Base-by-base conservation (phyloP, 2,113 vertebrate species). In the Gnathonemus echidnorhynchus region DNA sequence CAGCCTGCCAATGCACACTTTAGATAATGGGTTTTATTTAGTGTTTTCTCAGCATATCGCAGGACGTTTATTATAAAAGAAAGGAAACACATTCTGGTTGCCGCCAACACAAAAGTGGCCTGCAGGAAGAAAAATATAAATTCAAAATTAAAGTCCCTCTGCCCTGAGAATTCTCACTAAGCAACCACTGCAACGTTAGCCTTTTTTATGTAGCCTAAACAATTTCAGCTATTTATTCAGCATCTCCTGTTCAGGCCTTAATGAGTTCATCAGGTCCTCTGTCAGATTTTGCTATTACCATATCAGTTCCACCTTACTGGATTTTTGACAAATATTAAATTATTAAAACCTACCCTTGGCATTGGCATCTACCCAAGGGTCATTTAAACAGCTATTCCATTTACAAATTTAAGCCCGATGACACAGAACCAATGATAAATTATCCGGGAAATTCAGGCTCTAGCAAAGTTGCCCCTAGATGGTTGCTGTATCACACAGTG, bases 251-350 rank as follows among this genome's bases (percentile, higher is more conserved):
- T 7, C n/a, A 27, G n/a, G 9, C 62, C 10, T 70, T 70, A 70
- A 80, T 80, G 74, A 80, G 74, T 80, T 42, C 17, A 42, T 80
- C 74, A 39, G 15, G 31, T 80, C 74, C 15, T 42, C 13, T 80
- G 35, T 17, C 74, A 80, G 74, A 80, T 42, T 80, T 80, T 42
- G 74, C 35, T 6, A 42, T 80, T 80, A 80, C 74, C 15, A 80
- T 80, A 80, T 80, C 74, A 80, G 74, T 80, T 80, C 74, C 74
- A 80, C 35, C 35, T 80, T 80, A 80, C 31, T 42, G 74, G 17
- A 80, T 80, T 80, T 80, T 42, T 80, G 74, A 80, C 74, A 80
- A 35, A 80, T 80, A 80, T 80, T 80, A 80, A 17, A 80, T 80
- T 80, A 80, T 80, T 42, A 80, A 80, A 80, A 80, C 11, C 35